phyloP scores from a whole-genome alignment of 2,888 invertebrate genomes.

The Eristalis pertinax region DNA sequence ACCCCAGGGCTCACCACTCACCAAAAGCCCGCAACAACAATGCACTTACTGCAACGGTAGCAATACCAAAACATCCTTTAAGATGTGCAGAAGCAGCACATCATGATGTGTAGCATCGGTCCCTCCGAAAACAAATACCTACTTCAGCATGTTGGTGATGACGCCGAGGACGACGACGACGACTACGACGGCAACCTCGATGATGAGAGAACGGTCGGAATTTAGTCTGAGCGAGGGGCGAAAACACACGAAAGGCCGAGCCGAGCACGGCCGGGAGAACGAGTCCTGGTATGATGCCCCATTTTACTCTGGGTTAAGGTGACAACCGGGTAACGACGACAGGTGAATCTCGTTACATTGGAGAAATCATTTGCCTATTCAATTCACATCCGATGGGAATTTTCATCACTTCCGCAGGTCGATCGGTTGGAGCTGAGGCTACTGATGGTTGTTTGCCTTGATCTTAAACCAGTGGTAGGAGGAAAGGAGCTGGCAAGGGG shows the following conservation, averaged over 20 bases:
- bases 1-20: neutral
- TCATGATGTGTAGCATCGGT: conserved; percentile 45
- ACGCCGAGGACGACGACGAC: conserved; percentile 1
- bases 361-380: conserved; percentile 68
- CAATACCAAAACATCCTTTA: conserved; percentile 50
- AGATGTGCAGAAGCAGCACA: conserved; percentile 50
- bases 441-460: neutral
- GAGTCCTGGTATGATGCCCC: neutral
- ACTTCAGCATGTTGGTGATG: conserved; percentile 34
- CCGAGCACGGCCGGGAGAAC: conserved; percentile 5
- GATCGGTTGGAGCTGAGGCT: conserved; percentile 4
- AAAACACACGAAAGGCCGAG: conserved; percentile 15
- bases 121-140: conserved; percentile 50
- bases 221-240: neutral
- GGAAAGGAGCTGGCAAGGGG: neutral
- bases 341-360: conserved; percentile 45
- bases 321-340: conserved; percentile 21
- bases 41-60: conserved; percentile 53
- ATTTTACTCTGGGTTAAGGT: conserved; percentile 7
- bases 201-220: neutral
- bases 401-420: conserved; percentile 58
- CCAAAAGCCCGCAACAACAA: conserved; percentile 27
- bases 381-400: conserved; percentile 67
- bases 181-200: neutral
- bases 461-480: neutral